Evolutionary conservation across 2,888 invertebrate species (phyloP).

Genomic region (Erebia palarica): DNA sequence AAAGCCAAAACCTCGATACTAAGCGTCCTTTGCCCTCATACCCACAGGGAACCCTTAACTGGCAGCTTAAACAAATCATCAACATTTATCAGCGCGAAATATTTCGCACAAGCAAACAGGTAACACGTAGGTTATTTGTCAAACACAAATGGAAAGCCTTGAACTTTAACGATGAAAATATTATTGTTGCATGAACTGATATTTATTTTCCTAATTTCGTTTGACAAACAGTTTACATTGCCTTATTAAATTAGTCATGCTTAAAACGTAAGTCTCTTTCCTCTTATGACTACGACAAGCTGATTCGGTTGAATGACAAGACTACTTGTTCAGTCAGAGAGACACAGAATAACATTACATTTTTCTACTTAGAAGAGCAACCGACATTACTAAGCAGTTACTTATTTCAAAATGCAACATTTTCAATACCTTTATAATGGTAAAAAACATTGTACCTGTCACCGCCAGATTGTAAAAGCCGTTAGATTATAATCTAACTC

Average conservation of each 20-base stretch:
- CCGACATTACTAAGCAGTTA: no score
- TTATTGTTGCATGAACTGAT: not conserved
- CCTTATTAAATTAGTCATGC: not conserved
- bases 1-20: conserved; percentile 7
- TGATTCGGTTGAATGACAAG: no score
- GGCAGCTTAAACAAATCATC: conserved; percentile 42
- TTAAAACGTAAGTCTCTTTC: no score
- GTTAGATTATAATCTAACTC: no score
- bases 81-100: conserved; percentile 33
- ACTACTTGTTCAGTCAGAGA: no score
- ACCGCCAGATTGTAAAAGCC: no score
- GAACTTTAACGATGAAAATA: conserved; percentile 8
- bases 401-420: no score
- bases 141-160: not conserved
- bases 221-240: not conserved
- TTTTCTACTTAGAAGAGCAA: no score
- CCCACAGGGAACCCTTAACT: conserved; percentile 27
- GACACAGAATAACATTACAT: no score
- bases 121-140: conserved; percentile 27
- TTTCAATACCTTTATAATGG: no score
- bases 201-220: not conserved
- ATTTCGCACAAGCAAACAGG: conserved; percentile 33
- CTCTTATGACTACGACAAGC: no score
- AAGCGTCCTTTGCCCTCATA: conserved; percentile 1
- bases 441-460: no score